phyloP scores from a whole-genome alignment of 2,888 invertebrate species.

The Cetonia aurata region DNA sequence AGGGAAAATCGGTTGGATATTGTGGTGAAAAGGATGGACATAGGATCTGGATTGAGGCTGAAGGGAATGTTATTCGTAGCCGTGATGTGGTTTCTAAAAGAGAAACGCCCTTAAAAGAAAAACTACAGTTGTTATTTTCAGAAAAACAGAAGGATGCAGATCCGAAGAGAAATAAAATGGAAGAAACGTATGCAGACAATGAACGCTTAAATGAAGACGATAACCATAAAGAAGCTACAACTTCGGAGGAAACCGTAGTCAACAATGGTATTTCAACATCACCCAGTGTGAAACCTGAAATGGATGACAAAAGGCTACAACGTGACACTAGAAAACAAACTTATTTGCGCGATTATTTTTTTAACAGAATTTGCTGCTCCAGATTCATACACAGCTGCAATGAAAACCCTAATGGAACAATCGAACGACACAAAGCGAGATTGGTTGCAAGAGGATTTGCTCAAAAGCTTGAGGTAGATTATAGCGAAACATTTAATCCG shows the following conservation, averaged over 20 bases:
- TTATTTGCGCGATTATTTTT: neutral
- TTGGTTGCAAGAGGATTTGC: constrained; percentile 44
- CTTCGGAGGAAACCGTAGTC: neutral
- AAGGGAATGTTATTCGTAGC: neutral
- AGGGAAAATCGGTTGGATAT: neutral
- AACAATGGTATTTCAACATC: neutral
- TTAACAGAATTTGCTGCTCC: too few relatives aligned
- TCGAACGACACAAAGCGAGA: constrained; percentile 34
- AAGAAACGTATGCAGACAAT: neutral
- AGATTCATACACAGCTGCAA: too few relatives aligned
- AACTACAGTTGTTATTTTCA: neutral
- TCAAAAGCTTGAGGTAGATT: constrained; percentile 48
- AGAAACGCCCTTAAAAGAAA: too few relatives aligned
- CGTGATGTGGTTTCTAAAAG: too few relatives aligned
- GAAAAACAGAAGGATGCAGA: constrained; percentile 3
- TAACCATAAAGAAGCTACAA: neutral
- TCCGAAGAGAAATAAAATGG: neutral
- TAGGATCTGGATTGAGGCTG: neutral
- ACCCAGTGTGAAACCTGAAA: neutral
- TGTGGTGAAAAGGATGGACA: constrained; percentile 2
- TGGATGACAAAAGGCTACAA: too few relatives aligned
- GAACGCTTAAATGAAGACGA: neutral
- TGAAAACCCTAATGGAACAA: neutral
- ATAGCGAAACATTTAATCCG: constrained; percentile 51
- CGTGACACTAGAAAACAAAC: neutral